Conservation (phyloP, 2,113 vertebrate species). For the Dolichotis patagonum region DNA sequence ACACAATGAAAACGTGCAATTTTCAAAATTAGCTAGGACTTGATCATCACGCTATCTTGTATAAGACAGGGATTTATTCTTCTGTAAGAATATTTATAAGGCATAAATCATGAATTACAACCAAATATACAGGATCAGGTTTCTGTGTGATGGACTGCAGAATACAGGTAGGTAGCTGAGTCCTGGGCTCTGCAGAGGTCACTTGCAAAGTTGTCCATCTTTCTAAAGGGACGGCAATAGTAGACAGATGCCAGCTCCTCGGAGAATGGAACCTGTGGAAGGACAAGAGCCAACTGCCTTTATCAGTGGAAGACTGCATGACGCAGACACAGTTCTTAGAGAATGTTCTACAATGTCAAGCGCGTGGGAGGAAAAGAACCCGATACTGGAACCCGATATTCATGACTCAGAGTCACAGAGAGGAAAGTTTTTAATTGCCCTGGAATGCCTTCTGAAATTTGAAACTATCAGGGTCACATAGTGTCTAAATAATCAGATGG, state of each 20-base stretch:
- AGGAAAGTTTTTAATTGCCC: constrained; percentile 72
- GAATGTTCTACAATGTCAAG: constrained; percentile 72
- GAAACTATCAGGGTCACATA: constrained; percentile 50
- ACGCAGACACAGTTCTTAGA: constrained; percentile 15
- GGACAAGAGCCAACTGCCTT: not conserved
- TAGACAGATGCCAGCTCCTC: not conserved
- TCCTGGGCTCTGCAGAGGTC: not conserved
- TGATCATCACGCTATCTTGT: not conserved
- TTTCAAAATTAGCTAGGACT: constrained; percentile 29
- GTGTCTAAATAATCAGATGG: constrained; percentile 70
- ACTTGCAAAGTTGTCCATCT: not conserved
- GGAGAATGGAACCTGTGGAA: not conserved
- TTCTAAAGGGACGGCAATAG: not conserved
- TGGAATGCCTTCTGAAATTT: constrained; percentile 73
- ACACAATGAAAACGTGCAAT: not conserved
- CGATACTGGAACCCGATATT: constrained; percentile 71
- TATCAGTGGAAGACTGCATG: constrained; percentile 27
- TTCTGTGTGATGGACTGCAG: not conserved
- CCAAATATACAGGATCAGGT: not conserved
- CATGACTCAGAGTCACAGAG: constrained; percentile 76
- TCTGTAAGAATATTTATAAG: constrained; percentile 37
- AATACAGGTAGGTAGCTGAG: not conserved
- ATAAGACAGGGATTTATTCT: not conserved
- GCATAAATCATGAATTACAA: not conserved
- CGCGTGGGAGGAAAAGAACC: constrained; percentile 28